Conservation (phyloP, 2,113 vertebrate species). For the Phalacrocorax carbo region DNA sequence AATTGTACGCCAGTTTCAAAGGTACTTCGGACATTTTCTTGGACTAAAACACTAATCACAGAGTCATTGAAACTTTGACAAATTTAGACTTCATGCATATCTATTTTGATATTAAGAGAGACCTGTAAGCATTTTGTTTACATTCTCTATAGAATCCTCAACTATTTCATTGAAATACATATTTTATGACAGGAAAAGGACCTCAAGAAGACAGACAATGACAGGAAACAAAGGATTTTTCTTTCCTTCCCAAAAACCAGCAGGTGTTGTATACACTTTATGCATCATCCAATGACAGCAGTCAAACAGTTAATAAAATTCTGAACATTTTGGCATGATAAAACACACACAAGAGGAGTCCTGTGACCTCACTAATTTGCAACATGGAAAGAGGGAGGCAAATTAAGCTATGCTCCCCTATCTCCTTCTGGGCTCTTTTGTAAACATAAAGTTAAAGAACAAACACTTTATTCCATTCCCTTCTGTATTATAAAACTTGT, state of each 20-base stretch:
- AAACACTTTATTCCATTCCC: background rate
- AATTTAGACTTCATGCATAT: background rate
- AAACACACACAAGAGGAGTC: background rate
- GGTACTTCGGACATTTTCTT: background rate
- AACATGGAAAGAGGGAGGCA: background rate
- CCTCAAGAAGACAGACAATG: background rate
- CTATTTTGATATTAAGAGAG: background rate
- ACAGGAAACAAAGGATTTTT: background rate
- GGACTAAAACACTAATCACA: background rate
- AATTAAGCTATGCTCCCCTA: background rate
- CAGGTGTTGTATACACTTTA: background rate
- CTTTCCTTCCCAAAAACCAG: background rate
- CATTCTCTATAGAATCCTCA: background rate
- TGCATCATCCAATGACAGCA: background rate
- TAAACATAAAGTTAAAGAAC: background rate
- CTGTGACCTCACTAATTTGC: background rate
- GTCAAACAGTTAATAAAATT: background rate
- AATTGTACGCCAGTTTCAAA: background rate
- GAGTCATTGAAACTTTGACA: background rate
- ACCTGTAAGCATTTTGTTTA: background rate
- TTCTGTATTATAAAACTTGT: background rate
- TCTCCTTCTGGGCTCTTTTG: background rate
- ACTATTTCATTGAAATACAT: background rate
- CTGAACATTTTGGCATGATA: background rate
- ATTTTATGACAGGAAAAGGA: background rate